Evolutionary conservation across 2,888 invertebrate genomes (phyloP), one percentile per base, ranked within the genome.

Genomic region (Cheilosia soror): DNA sequence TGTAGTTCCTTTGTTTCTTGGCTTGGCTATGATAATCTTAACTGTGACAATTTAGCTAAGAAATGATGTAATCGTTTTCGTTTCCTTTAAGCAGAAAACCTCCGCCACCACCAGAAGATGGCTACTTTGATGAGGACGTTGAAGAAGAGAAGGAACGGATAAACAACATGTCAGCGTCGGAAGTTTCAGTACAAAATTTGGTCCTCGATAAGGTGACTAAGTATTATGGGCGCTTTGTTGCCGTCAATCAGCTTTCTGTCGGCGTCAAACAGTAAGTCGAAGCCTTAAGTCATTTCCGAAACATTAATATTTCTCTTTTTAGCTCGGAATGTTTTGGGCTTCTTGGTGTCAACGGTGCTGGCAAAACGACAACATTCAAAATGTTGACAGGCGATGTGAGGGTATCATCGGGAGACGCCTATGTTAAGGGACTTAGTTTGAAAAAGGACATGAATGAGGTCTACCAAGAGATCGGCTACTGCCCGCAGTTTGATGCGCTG

Each of bases 321-420:
- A 84, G 84, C 37, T 76, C 84, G 3, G 84, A 84, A 51, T 84
- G 84, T 33, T 97, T 97, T 89, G 97, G 97, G 1, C 91, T 97
- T 49, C 92, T 97, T 62, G 97, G 97, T 0, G 95, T 97, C 0
- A 97, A 97, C 90, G 97, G 97, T 9, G 97, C 97, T 2, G 97
- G 97, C 0, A 97, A 97, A 92, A 97, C 97, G 0, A 95, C 96
- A 0, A 97, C 98, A 0, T 98, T 98, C 91, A 96, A 96, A 92
- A 97, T 97, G 96, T 93, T 98, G 89, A 97, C 97, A 62, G 97
- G 98, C 0, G 97, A 97, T 90, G 95, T 95, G 89, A 91, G 92
- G 4, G 94, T 96, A 11, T 94, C 95, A 0, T 93, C 93, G 66
- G 97, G 97, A 0, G 94, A 95, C 65, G 96, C 95, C 0, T 96